A percentile compares a stretch with the other conserved stretches of the same genome.
Conservation (phyloP, 1,140 invertebrate genomes). For the Mya arenaria region DNA sequence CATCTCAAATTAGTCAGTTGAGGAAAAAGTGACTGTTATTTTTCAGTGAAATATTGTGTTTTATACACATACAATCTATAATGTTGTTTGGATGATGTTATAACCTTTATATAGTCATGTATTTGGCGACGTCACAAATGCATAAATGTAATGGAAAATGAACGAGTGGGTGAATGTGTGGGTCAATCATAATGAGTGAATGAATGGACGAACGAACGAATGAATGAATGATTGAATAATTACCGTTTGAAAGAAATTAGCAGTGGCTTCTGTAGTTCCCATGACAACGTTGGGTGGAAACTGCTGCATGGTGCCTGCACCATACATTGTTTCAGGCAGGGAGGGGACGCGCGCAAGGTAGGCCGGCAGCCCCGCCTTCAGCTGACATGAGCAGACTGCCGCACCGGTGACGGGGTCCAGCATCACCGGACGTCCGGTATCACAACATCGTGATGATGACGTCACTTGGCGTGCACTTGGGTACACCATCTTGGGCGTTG, state of each 20-base stretch:
- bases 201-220: no score
- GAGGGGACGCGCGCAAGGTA: conserved; percentile 47
- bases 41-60: no score
- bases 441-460: conserved; percentile 29
- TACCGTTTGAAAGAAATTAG: conserved; percentile 46
- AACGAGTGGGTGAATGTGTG: not conserved
- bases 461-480: conserved; percentile 4
- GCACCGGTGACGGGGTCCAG: conserved; percentile 38
- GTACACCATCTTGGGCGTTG: conserved; percentile 28
- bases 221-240: no score
- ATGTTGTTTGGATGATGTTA: no score
- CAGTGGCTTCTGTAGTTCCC: conserved; percentile 25
- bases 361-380: conserved; percentile 39
- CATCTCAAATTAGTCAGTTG: no score
- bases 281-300: conserved; percentile 28
- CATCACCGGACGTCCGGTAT: conserved; percentile 53
- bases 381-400: conserved; percentile 42
- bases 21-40: no score
- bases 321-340: conserved; percentile 43
- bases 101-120: not conserved
- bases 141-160: not conserved
- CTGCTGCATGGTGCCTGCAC: not conserved
- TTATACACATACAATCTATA: no score
- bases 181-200: no score
- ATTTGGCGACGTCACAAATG: not conserved